These are phyloP conservation scores for Melanaphis sacchari DNA, from an alignment of 1,140 invertebrate species.

Conservation along the genomic window DNA sequence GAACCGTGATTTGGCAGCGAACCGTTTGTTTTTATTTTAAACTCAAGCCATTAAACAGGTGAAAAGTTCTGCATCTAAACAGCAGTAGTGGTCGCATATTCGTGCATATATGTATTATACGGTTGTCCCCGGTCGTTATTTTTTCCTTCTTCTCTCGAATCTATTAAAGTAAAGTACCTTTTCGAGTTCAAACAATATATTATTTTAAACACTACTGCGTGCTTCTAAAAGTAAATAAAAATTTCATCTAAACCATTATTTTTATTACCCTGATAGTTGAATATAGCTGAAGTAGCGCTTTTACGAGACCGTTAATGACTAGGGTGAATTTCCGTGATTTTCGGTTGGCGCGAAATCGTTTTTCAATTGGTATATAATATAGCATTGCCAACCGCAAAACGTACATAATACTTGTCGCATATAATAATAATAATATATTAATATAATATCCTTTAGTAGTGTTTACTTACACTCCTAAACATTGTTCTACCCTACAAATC, in stretches of 20 bases:
- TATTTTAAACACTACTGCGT: neutral
- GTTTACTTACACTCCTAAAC: neutral
- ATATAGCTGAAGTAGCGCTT: neutral
- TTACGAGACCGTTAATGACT: neutral
- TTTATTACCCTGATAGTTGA: neutral
- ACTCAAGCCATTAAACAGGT: neutral
- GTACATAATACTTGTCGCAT: neutral
- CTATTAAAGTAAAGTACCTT: neutral
- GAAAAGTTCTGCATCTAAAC: neutral
- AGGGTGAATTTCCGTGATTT: neutral
- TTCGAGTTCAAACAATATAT: neutral
- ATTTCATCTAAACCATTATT: neutral
- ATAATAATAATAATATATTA: neutral
- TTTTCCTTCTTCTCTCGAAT: neutral
- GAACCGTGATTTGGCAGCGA: neutral
- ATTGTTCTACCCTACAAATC: neutral
- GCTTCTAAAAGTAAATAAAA: neutral
- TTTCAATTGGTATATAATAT: neutral
- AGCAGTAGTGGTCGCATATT: neutral
- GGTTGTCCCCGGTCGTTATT: neutral
- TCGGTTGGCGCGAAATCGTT: slow-evolving; percentile 21
- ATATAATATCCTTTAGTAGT: neutral
- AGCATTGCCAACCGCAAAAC: neutral
- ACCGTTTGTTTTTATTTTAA: slow-evolving; percentile 9
- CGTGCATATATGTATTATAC: neutral